phyloP scores from a whole-genome alignment of 2,113 vertebrate species.

The Brachypteracias leptosomus region DNA sequence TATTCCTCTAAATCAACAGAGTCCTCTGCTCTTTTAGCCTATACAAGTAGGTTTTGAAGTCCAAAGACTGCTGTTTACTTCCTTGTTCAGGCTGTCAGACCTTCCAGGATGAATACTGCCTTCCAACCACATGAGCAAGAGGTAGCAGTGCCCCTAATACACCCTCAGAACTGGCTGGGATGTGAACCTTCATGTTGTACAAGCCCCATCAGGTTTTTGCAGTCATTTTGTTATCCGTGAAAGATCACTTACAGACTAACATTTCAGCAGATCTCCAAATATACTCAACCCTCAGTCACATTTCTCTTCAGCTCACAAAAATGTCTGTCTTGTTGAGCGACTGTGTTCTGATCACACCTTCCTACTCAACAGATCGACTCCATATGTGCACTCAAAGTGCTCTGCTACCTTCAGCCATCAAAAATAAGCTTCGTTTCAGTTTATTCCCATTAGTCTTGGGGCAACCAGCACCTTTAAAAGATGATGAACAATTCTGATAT shows the following conservation, averaged over 20 bases:
- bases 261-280: conserved; percentile 42
- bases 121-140: background rate
- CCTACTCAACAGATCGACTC: conserved; percentile 64
- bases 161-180: background rate
- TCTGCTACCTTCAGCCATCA: conserved; percentile 43
- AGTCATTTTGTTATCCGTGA: background rate
- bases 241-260: background rate
- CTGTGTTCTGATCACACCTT: conserved; percentile 56
- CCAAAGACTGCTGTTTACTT: background rate
- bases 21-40: background rate
- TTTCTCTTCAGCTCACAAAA: background rate
- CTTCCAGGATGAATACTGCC: background rate
- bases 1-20: background rate
- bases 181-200: background rate
- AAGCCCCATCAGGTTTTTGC: background rate
- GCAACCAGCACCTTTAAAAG: background rate
- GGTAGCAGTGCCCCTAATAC: background rate
- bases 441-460: conserved; percentile 10
- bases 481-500: background rate
- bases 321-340: conserved; percentile 17
- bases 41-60: background rate
- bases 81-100: background rate
- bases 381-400: conserved; percentile 22
- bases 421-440: conserved; percentile 23
- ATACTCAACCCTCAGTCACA: conserved; percentile 23